These are phyloP conservation scores for Delichon dasypus DNA, from an alignment of 2,797 vertebrate genomes.

Conservation along the genomic window DNA sequence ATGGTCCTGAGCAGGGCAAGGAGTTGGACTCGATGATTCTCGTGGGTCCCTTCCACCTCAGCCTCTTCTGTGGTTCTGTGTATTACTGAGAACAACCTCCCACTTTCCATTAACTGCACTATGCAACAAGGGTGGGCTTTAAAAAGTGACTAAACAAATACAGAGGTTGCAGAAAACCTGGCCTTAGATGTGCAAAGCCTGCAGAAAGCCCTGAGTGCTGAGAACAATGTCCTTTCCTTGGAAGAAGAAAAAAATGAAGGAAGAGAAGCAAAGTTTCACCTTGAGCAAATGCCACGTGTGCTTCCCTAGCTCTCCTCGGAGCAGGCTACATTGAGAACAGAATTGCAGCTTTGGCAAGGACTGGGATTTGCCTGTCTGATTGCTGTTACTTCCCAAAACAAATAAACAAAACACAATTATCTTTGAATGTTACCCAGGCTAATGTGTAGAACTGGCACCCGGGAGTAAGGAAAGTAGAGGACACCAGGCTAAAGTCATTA, in stretches of 20 bases:
- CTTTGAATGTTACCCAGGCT: slow-evolving; percentile 46
- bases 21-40: background rate
- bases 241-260: background rate
- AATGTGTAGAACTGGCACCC: slow-evolving; percentile 2
- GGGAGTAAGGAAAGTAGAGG: slow-evolving; percentile 31
- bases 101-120: background rate
- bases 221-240: background rate
- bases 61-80: background rate
- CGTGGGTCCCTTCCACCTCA: background rate
- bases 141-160: background rate
- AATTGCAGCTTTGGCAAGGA: background rate
- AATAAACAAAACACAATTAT: slow-evolving; percentile 50
- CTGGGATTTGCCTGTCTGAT: slow-evolving; percentile 49
- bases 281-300: background rate
- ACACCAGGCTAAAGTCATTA: slow-evolving; percentile 39
- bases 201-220: background rate
- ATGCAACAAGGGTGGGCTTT: background rate
- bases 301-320: background rate
- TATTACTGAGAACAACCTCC: background rate
- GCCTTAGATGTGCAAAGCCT: background rate
- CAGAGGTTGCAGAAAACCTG: background rate
- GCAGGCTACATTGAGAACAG: background rate
- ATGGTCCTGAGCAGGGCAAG: background rate
- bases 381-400: slow-evolving; percentile 17
- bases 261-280: background rate